Base-by-base conservation (phyloP, 64 coral and sea anemone species). In the Trachythela sp. region DNA sequence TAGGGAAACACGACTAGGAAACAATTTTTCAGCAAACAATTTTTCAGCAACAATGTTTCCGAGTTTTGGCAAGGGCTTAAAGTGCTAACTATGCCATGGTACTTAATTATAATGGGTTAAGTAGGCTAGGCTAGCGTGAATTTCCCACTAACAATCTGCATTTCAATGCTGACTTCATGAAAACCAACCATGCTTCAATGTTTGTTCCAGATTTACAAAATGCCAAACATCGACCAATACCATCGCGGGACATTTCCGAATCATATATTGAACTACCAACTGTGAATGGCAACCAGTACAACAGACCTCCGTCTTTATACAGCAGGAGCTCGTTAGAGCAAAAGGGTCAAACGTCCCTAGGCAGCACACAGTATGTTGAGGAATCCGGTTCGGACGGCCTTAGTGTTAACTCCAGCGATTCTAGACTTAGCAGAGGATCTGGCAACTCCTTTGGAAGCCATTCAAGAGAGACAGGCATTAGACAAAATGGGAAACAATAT, bases 161-260 rank as follows among this genome's bases (percentile, higher is more conserved):
- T n/a, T n/a, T n/a, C n/a, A n/a, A n/a, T n/a, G n/a, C n/a, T n/a
- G n/a, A n/a, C n/a, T n/a, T n/a, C n/a, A n/a, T n/a, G n/a, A n/a
- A n/a, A n/a, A n/a, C n/a, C n/a, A n/a, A n/a, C n/a, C n/a, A n/a
- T n/a, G n/a, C n/a, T n/a, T n/a, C 42, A 45, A 45, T 80, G 30
- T 34, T 2, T 2, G 20, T 80, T 80, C 15, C 34, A 80, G 75
- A 80, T 80, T 15, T 80, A 30, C 31, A 80, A 80, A 68, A 68
- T 68, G 20, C 75, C 8, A 80, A 80, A 36, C 75, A 80, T 80
- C 75, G 75, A 37, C 75, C 75, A 35, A 80, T 80, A 37, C 75
- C 75, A 37, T 80, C 75, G 20, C 30, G 75, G 9, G 75, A 80
- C 35, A 36, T 80, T 34, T 80, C 75, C 35, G 75, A 80, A 80